Evolutionary conservation across 2,113 vertebrate species (phyloP).

Genomic region (Solenodon paradoxus): DNA sequence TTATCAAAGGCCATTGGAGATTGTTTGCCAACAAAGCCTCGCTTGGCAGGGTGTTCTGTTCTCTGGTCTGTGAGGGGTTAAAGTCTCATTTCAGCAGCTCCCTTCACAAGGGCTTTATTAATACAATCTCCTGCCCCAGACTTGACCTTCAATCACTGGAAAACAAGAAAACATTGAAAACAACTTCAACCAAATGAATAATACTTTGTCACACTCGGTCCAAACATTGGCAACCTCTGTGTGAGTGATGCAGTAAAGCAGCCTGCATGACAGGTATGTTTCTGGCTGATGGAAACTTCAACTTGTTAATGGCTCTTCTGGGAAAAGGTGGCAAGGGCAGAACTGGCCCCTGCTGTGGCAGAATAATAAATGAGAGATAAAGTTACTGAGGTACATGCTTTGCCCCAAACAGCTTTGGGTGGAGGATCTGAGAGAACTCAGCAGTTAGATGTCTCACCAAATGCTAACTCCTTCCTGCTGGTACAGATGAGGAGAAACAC

Average conservation of each 20-base stretch:
- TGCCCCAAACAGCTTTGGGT: background rate
- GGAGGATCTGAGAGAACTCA: background rate
- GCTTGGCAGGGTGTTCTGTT: background rate
- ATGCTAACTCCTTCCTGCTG: background rate
- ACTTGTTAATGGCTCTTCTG: constrained; percentile 6
- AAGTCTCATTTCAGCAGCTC: background rate
- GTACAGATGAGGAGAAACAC: background rate
- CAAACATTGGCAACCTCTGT: background rate
- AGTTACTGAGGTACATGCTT: background rate
- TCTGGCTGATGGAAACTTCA: background rate
- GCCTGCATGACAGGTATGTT: background rate
- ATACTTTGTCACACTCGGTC: background rate
- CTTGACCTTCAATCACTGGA: constrained; percentile 51
- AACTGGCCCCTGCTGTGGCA: background rate
- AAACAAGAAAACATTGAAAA: constrained; percentile 57
- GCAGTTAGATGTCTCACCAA: background rate
- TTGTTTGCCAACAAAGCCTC: background rate
- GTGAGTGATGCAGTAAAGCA: background rate
- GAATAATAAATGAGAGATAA: background rate
- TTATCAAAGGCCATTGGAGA: background rate
- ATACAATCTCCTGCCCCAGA: constrained; percentile 29
- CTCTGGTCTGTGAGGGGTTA: background rate
- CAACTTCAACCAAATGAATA: constrained; percentile 44
- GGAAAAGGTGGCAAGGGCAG: background rate
- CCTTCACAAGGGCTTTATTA: constrained; percentile 20